Base-by-base conservation (phyloP, 2,113 vertebrate genomes). In the Ahaetulla prasina region DNA sequence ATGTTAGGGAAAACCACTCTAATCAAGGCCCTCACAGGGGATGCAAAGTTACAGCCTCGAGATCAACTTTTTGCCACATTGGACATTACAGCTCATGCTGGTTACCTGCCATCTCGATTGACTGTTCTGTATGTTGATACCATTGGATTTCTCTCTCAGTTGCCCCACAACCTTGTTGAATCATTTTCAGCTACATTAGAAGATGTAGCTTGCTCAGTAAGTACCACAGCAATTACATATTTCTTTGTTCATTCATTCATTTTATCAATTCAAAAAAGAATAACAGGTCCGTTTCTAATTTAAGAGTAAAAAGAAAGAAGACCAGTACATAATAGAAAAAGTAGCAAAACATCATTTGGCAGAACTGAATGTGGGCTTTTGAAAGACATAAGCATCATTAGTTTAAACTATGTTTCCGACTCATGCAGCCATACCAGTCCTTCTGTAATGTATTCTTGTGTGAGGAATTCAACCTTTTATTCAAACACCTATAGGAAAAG, bases 101-200 rank as follows among this genome's bases (percentile, higher is more conserved):
- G 98, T 27, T 95, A 88, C 68, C 96, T 99, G 94, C 99, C 98
- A 89, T 98, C 98, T 0, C 97, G 63, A 54, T 94, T 99, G 97
- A 91, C 97, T 0, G 97, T 99, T 53, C 97, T 99, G 88, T 99
- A 98, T 50, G 94, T 99, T 93, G 99, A 99, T 96, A 99, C 99
- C 86, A 98, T 99, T 80, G 99, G 99, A 49, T 99, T 99, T 97
- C 98, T 99, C 57, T 99, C 99, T 43, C 98, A 99, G 96, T 98
- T 99, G 87, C 99, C 99, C 0, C 99, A 99, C 91, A 97, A 97
- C 92, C 98, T 99, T 49, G 97, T 99, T 0, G 98, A 98, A 95
- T 98, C 99, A 53, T 99, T 99, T 96, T 98, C 98, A 1, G 98
- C 99, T 94, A 99, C 99, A 0, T 95, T 99, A 93, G 98, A 99